phyloP scores from a whole-genome alignment of 2,888 invertebrate genomes.

The Chorisops tibialis region DNA sequence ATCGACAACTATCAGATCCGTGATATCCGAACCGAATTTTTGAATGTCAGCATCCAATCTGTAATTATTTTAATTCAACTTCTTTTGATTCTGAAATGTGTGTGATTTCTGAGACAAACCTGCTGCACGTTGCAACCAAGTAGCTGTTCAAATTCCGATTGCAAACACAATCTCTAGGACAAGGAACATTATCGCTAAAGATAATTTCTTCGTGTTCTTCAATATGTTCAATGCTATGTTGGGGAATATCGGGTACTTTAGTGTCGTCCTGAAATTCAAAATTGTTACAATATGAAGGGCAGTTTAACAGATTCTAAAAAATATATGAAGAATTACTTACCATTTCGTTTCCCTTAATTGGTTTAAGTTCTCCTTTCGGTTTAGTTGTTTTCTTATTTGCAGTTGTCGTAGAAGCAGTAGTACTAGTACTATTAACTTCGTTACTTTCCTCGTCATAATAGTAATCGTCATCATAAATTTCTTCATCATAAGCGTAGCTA shows the following conservation, averaged over 20 bases:
- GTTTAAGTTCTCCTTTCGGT: conserved; percentile 10
- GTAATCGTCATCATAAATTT: conserved; percentile 36
- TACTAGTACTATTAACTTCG: conserved; percentile 38
- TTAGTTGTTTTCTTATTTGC: background rate
- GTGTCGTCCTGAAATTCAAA: conserved; percentile 39
- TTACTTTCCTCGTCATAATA: conserved; percentile 40
- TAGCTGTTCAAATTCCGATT: conserved; percentile 58
- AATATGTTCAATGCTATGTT: conserved; percentile 35
- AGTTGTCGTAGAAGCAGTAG: background rate
- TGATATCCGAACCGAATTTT: conserved; percentile 64
- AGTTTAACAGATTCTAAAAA: conserved; percentile 35
- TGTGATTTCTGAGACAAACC: conserved; percentile 40
- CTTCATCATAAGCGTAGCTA: conserved; percentile 29
- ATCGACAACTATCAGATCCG: conserved; percentile 64
- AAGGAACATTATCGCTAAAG: conserved; percentile 53
- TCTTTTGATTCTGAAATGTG: background rate
- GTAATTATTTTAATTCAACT: background rate
- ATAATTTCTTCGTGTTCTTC: conserved; percentile 46
- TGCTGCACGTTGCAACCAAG: conserved; percentile 64
- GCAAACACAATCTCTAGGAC: conserved; percentile 64
- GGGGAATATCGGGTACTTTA: conserved; percentile 35
- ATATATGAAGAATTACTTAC: too few species aligned
- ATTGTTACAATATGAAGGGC: conserved; percentile 38
- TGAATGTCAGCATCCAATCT: conserved; percentile 63
- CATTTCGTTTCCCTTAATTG: conserved; percentile 18